A percentile compares a stretch with the other conserved stretches of the same genome.
phyloP scores from a whole-genome alignment of 2,797 vertebrate genomes.

The Podargus strigoides region DNA sequence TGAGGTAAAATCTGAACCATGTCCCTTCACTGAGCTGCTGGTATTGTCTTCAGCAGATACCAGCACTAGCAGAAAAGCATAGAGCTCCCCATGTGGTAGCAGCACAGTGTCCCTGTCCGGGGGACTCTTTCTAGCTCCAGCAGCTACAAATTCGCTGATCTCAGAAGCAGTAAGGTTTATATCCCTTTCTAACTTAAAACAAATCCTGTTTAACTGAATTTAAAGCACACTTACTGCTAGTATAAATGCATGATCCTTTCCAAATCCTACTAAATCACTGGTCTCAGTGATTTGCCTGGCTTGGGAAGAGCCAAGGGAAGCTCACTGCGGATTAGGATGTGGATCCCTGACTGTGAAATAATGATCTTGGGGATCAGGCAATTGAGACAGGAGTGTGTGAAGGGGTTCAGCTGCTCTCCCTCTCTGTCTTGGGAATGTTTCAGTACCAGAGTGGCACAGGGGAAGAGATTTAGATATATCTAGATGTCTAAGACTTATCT shows the following conservation, averaged over 20 bases:
- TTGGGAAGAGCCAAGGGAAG: not conserved
- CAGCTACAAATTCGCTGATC: not conserved
- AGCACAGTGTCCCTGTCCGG: accelerated
- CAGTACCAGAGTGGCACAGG: not conserved
- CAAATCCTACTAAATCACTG: constrained; percentile 34
- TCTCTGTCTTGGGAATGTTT: not conserved
- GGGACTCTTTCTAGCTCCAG: not conserved
- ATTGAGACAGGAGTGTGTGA: not conserved
- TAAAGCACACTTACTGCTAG: not conserved
- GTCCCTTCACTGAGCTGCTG: not conserved
- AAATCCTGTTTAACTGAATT: constrained; percentile 39
- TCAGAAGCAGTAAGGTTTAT: not conserved
- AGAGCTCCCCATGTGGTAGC: not conserved
- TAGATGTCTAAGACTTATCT: not conserved
- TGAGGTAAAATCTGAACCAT: not conserved
- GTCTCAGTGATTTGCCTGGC: not conserved
- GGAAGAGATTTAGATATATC: not conserved
- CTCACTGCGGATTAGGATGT: not conserved
- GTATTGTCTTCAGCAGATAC: not conserved
- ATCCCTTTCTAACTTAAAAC: not conserved
- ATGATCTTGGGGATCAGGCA: not conserved
- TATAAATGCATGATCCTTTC: constrained; percentile 13
- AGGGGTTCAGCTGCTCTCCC: not conserved
- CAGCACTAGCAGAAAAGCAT: not conserved
- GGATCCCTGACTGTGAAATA: not conserved